Base-by-base conservation (phyloP, 2,113 vertebrate species). In the Plotosus lineatus region DNA sequence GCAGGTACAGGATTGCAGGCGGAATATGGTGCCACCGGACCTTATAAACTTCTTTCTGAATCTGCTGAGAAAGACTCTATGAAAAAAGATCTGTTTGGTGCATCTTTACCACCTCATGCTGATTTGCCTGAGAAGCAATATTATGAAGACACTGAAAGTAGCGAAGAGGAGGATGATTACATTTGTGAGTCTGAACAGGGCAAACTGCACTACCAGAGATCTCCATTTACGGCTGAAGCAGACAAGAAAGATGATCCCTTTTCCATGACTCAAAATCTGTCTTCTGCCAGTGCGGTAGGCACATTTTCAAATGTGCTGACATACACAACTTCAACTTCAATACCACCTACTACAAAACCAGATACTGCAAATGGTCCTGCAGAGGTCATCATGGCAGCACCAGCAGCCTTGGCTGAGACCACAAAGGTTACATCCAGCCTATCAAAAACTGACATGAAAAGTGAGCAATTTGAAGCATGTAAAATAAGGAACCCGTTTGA, bases 301-400 rank as follows among this genome's bases (percentile, higher is more conserved):
- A 40, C 71, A 4, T 84, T 92, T 23, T 89, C 94, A 14, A 91
- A 94, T 83, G 89, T 90, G 31, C 60, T 93, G 8, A 86, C 90
- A 36, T 93, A 94, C 82, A 81, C 90, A 84, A 79, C 88, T 4
- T 85, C 90, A 84, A 79, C 88, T 4, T 85, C 77, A 11, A 81
- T 89, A 12, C 90, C 88, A 1, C 81, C 91, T 74, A 78, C 78
- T 3, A 81, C 81, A 28, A 85, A 93, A 81, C 81, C 85, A 31
- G 93, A 93, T 17, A 86, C 93, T 72, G 85, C 93, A 81, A 98
- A 97, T 9, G 94, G 95, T 31, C 94, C 94, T 19, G 92, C 92
- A 26, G 95, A 97, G 86, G 92, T 94, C 85, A 93, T 91, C 87
- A 85, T 89, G 66, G 89, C 86, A 15, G 86, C 91, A 36, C 86